Evolutionary conservation across 2,888 invertebrate species (phyloP).

Genomic region (Dimorphilus gyrociliatus): DNA sequence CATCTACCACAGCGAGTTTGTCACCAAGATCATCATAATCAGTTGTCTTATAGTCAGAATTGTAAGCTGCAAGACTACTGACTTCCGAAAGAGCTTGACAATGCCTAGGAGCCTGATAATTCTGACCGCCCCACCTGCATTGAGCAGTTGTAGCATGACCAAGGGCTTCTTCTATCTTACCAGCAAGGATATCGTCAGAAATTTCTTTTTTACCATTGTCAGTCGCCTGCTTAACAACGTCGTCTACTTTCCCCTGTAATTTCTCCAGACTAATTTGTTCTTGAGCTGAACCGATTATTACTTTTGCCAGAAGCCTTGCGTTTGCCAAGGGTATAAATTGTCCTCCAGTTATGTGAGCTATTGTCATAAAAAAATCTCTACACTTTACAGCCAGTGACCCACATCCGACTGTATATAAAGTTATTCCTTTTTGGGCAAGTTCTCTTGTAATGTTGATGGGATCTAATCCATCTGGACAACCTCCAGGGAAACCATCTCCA

Average conservation of each 20-base stretch:
- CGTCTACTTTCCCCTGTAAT: slow-evolving; percentile 20
- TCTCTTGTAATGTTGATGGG: slow-evolving; percentile 18
- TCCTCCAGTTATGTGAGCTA: slow-evolving; percentile 26
- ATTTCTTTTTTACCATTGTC: too few species aligned
- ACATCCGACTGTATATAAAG: slow-evolving; percentile 25
- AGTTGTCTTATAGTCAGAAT: too few species aligned
- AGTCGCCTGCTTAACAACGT: slow-evolving; percentile 17
- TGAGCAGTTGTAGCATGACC: too few species aligned
- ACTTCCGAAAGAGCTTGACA: too few species aligned
- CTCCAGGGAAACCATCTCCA: slow-evolving; percentile 19
- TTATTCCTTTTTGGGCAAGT: slow-evolving; percentile 23
- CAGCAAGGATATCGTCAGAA: too few species aligned
- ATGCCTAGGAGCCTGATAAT: too few species aligned
- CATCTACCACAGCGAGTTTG: too few species aligned
- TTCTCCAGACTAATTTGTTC: slow-evolving; percentile 28
- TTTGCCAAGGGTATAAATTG: slow-evolving; percentile 25
- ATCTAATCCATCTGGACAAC: slow-evolving; percentile 24
- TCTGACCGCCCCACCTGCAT: too few species aligned
- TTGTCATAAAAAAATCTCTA: slow-evolving; percentile 23
- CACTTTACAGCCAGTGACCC: slow-evolving; percentile 20
- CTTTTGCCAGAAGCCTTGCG: slow-evolving; percentile 15
- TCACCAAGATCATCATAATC: too few species aligned
- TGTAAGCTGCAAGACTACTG: too few species aligned
- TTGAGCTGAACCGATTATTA: slow-evolving; percentile 24
- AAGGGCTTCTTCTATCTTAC: too few species aligned